Evolutionary conservation across 1,140 invertebrate genomes (phyloP), one percentile per base, ranked within the genome.

Genomic region (Spodoptera frugiperda): DNA sequence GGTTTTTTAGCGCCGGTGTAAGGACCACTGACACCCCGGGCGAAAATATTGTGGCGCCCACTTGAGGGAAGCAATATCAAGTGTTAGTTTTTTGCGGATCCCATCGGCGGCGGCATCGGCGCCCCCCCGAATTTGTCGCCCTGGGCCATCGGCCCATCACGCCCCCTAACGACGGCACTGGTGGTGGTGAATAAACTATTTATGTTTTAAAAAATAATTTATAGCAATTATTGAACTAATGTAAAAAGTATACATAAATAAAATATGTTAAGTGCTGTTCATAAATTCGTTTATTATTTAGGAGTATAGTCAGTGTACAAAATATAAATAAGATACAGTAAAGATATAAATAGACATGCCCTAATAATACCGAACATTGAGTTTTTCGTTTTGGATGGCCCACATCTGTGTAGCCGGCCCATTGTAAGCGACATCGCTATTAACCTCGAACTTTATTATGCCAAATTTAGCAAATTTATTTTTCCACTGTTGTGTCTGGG

Each of bases 301-400:
- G 91, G 90, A 83, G 84, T 89, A 80, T 89, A 93, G 84, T 94
- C 91, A 75, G 88, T 81, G 83, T 94, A 94, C 49, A 94, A 82
- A 84, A 94, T 91, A 84, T 94, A 94, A 61, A 95, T 72, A 49
- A 93, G 88, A 83, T 95, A 95, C 39, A 93, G n/a, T 72, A 95
- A 84, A 74, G 92, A 88, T 74, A 91, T 77, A n/a, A 90, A 70
- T 49, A 94, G 81, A 5, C 90, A 70, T 48, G 93, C 25, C 87
- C 94, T 94, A 96, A 93, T 96, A 96, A 93, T 96, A 96, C 78
- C 94, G 90, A 85, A 95, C 81, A 80, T 92, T 93, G 89, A 94
- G 85, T 91, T 94, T 87, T 90, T 91, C 85, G 84, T 87, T 92
- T 94, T 94, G 79, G 94, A 93, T 84, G 90, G 95, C 91, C 87